Conservation (phyloP, 2,888 invertebrate species). For the Hydrotaea diabolus region DNA sequence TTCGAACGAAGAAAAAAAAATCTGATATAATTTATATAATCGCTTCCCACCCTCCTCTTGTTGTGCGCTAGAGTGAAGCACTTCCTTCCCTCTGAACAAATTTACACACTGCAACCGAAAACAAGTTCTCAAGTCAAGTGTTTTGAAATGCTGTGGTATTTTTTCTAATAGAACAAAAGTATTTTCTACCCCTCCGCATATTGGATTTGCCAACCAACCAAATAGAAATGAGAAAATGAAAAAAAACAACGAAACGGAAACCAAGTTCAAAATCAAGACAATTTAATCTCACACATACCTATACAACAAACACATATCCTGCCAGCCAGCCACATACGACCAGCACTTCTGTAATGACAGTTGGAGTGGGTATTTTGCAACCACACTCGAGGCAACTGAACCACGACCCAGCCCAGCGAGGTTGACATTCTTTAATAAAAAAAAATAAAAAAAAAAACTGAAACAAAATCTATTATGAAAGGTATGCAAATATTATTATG, state of each 20-base stretch:
- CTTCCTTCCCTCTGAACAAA: not conserved
- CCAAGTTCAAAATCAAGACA: slow-evolving; percentile 16
- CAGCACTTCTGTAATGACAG: not conserved
- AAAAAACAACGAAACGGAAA: not conserved
- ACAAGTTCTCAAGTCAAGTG: slow-evolving; percentile 61
- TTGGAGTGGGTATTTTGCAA: not conserved
- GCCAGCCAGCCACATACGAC: not conserved
- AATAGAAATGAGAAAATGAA: not conserved
- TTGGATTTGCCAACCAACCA: slow-evolving; percentile 5
- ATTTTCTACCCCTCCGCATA: slow-evolving; percentile 16
- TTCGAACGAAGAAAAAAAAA: not conserved
- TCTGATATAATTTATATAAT: not conserved
- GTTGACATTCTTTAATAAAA: slow-evolving; percentile 25
- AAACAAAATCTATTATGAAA: slow-evolving; percentile 50
- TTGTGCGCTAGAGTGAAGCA: not conserved
- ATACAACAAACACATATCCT: not conserved
- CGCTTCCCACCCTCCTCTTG: not conserved
- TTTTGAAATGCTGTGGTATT: slow-evolving; percentile 59
- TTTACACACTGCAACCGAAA: not conserved
- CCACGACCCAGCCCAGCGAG: not conserved
- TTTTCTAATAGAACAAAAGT: slow-evolving; percentile 31
- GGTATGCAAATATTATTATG: slow-evolving; percentile 63
- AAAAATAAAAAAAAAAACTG: too few relatives aligned
- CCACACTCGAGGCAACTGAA: not conserved
- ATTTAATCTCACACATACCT: slow-evolving; percentile 9